phyloP scores from a whole-genome alignment of 2,113 vertebrate genomes.

The Peromyscus leucopus region DNA sequence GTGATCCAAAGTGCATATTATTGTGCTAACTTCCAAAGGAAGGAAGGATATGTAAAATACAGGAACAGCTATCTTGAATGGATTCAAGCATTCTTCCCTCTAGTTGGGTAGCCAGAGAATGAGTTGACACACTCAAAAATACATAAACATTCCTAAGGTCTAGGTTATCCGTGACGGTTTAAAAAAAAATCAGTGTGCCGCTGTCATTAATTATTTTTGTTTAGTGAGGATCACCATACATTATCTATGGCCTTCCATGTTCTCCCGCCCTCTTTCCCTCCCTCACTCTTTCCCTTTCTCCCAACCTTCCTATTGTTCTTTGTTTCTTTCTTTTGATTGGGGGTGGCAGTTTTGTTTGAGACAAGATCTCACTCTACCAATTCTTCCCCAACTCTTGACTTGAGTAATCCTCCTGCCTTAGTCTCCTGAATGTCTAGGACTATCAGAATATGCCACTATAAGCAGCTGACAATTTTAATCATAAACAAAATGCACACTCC shows the following conservation, averaged over 20 bases:
- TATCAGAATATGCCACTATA: background rate
- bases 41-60: conserved; percentile 22
- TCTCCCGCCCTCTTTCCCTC: background rate
- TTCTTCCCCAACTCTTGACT: background rate
- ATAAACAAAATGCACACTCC: conserved; percentile 12
- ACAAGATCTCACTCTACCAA: background rate
- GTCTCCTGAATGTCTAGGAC: background rate
- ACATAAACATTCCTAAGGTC: background rate
- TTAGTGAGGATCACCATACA: background rate
- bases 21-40: background rate
- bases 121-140: background rate
- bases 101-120: background rate
- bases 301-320: too few species aligned
- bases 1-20: background rate
- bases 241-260: background rate
- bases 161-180: background rate
- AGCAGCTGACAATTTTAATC: background rate
- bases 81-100: background rate
- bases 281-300: background rate
- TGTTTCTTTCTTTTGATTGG: background rate
- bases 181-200: background rate
- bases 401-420: background rate
- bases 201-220: background rate
- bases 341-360: background rate
- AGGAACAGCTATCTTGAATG: background rate